phyloP scores from a whole-genome alignment of 2,888 invertebrate species.

The Oxytorus armatus region DNA sequence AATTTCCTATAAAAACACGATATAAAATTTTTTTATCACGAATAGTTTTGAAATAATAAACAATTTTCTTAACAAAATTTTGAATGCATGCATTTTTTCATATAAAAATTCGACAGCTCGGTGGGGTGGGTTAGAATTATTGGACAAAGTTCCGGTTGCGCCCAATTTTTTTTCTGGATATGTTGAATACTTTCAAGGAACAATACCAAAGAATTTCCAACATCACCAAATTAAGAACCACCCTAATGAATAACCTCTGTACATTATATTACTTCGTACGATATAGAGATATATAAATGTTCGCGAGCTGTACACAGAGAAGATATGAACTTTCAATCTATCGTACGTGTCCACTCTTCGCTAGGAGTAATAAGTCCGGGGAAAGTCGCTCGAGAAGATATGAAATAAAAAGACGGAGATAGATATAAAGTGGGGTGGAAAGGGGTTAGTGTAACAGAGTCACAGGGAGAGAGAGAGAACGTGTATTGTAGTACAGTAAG shows the following conservation, averaged over 20 bases:
- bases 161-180: too few relatives aligned
- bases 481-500: conserved; percentile 37
- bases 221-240: too few relatives aligned
- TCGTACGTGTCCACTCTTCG: conserved; percentile 51
- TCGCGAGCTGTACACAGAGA: conserved; percentile 3
- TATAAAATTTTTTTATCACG: too few relatives aligned
- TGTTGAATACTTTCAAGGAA: too few relatives aligned
- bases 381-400: conserved; percentile 62
- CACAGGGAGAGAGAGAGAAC: conserved; percentile 54
- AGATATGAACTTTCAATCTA: conserved; percentile 45
- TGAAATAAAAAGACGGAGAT: conserved; percentile 54
- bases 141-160: too few relatives aligned
- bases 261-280: neutral
- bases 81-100: too few relatives aligned
- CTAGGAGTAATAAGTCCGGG: conserved; percentile 64
- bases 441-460: conserved; percentile 58
- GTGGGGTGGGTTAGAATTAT: too few relatives aligned
- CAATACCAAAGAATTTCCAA: too few relatives aligned
- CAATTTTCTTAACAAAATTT: too few relatives aligned
- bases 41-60: too few relatives aligned
- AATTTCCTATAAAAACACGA: too few relatives aligned
- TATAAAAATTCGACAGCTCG: too few relatives aligned
- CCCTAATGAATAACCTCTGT: conserved; percentile 24
- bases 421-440: conserved; percentile 41
- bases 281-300: neutral